Evolutionary conservation across 92 coral and sea anemone genomes (phyloP), one percentile per base, ranked within the genome.

Genomic region (Pocillopora grandis): DNA sequence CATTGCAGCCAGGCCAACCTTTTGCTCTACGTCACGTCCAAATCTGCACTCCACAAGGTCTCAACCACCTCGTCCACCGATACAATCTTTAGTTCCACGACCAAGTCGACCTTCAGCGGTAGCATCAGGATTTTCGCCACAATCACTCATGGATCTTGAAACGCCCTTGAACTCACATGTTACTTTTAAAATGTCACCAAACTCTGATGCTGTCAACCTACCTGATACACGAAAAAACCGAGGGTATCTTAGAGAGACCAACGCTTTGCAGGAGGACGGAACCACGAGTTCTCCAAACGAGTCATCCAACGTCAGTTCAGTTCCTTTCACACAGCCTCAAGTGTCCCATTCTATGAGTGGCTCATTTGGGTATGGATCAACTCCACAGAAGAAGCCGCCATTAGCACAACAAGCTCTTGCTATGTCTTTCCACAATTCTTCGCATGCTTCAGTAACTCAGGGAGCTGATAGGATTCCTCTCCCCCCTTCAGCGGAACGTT

Each of bases 401-500:
- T n/a, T 49, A 18, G 23, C 60, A 77, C 77, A 61, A 27, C 52
- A 58, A 12, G 16, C 71, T 58, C 21, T 4, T n/a, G n/a, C 72
- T 57, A 20, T 4, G 37, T n/a, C 42, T 18, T 10, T 76, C 20
- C 71, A 81, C 19, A 12, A n/a, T 12, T 36, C 65, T 33, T 58
- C 70, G 37, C 11, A 1, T 42, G 17, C 8, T 20, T 20, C 77
- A 33, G 36, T 76, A 31, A 69, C n/a, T 15, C 70, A 71, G 63
- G 75, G 79, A n/a, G 23, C 84, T 5, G 57, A 61, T 27, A 82
- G 67, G 10, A 88, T 94, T 23, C 95, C 98, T 58, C 89, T 89
- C 21, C 94, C 94, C 23, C 97, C 98, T 58, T 85, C 95, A 6
- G 90, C 95, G 2, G 78, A 78, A 60, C 87, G 89, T 74, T 93